Evolutionary conservation across 2,797 vertebrate species (phyloP).

Genomic region (Tokudaia tokunoshimensis): DNA sequence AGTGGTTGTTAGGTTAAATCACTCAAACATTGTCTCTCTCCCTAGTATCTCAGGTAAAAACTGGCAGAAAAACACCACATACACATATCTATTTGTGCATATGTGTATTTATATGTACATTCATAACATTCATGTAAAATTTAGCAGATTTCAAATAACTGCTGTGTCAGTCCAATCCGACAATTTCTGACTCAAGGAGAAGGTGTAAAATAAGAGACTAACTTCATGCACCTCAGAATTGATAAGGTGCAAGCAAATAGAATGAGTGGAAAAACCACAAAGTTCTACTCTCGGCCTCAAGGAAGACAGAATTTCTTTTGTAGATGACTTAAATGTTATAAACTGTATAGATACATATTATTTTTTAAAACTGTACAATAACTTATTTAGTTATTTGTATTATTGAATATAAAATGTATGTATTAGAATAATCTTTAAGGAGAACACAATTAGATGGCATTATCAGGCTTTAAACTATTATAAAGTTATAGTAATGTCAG

Average conservation of each 20-base stretch:
- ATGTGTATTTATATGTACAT: not conserved
- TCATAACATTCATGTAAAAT: not conserved
- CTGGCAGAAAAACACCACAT: not conserved
- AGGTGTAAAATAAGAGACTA: not conserved
- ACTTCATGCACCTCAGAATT: not conserved
- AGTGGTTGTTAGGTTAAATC: conserved; percentile 20
- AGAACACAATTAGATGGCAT: not conserved
- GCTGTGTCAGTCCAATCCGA: not conserved
- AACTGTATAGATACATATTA: conserved; percentile 17
- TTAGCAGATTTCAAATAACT: conserved; percentile 17
- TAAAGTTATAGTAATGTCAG: not conserved
- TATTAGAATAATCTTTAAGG: conserved; percentile 12
- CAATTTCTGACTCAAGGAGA: not conserved
- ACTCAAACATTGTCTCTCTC: not conserved
- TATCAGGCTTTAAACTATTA: conserved; percentile 21
- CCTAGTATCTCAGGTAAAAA: conserved; percentile 13
- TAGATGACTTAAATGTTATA: conserved; percentile 34
- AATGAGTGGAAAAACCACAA: not conserved
- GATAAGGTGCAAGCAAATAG: not conserved
- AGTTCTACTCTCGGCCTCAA: not conserved
- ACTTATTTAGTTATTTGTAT: conserved; percentile 36
- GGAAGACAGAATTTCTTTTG: not conserved
- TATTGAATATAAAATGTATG: not conserved
- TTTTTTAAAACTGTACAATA: not conserved
- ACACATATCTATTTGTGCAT: not conserved